A percentile compares a stretch with the other conserved stretches of the same genome.
Conservation (phyloP, 2,797 vertebrate genomes). For the Thripadectes ignobilis region DNA sequence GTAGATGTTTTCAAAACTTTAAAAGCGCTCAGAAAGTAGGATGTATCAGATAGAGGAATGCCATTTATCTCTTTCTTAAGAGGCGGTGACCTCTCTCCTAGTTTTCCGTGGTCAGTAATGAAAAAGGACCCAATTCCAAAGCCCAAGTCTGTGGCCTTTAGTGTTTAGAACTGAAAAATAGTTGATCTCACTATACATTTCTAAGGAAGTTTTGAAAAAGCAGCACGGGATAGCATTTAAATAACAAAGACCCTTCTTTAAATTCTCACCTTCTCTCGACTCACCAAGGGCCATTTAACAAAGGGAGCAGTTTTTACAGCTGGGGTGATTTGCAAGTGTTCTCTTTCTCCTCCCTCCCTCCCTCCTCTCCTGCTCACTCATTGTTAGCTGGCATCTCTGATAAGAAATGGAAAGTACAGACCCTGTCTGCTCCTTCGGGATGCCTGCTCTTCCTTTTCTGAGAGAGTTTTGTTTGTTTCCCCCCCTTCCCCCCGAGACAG, state of each 20-base stretch:
- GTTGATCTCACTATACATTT: neutral
- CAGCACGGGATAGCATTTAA: neutral
- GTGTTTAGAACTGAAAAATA: neutral
- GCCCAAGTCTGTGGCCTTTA: neutral
- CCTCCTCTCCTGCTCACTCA: neutral
- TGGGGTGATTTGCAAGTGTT: slow-evolving; percentile 34
- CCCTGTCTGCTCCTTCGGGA: neutral
- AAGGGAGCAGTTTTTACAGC: neutral
- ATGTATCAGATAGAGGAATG: neutral
- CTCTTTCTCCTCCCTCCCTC: neutral
- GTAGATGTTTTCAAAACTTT: neutral
- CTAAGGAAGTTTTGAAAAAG: slow-evolving; percentile 23
- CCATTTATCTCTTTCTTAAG: neutral
- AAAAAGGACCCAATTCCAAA: accelerated
- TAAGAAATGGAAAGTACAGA: neutral
- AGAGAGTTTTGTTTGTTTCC: neutral
- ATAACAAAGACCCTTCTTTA: slow-evolving; percentile 32
- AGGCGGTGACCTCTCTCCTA: neutral
- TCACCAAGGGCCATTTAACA: neutral
- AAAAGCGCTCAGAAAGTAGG: neutral
- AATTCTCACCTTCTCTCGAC: neutral
- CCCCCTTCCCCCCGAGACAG: accelerated
- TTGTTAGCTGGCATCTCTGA: neutral
- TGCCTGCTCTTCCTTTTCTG: neutral
- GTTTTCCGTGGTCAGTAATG: neutral